Base-by-base conservation (phyloP, 1,140 invertebrate genomes). In the Scaptomyza montana region DNA sequence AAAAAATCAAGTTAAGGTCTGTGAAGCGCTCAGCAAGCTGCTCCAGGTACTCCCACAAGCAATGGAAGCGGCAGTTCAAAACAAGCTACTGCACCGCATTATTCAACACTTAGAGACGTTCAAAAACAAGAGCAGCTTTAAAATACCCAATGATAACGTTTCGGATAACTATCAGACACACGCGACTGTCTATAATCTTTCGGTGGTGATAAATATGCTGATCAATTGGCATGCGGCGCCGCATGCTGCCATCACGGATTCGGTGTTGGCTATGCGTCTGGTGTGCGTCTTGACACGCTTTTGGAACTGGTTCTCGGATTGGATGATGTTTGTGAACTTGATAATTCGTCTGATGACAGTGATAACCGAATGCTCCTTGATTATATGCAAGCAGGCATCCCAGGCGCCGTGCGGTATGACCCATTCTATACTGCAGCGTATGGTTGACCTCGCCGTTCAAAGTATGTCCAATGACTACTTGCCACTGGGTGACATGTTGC, bases 271-370 rank as follows among this genome's bases (percentile, higher is more conserved):
- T 6, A 5, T 43, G 2, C n/a, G 45, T 2, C 8, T 79, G 1
- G 61, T 75, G 0, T 60, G 57, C 1, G 10, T 90, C 3, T 13
- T 85, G 2, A 16, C 85, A 0, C 65, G 77, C 6, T 13, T 90
- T 4, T 92, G 90, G 90, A 78, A 89, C 0, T 92, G 90, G 90
- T 16, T 89, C 2, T 77, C 74, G 3, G 79, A 89, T 36, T 90
- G 85, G 13, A 16, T 36, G 5, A 49, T 65, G 12, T 61, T 92
- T 0, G 89, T 80, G 41, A 46, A 73, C n/a, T 39, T 81, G 5
- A 60, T 64, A 5, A 55, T 91, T 2, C 67, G 77, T 21, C 60
- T 81, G 28, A 25, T 57, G 33, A 69, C 74, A 21, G 69, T 81
- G 36, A 54, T 85, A 7, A 90, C 90, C 2, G 85, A 92, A 57